These are phyloP conservation scores for Sphaerophoria taeniata DNA, from an alignment of 2,888 invertebrate species.

Conservation along the genomic window DNA sequence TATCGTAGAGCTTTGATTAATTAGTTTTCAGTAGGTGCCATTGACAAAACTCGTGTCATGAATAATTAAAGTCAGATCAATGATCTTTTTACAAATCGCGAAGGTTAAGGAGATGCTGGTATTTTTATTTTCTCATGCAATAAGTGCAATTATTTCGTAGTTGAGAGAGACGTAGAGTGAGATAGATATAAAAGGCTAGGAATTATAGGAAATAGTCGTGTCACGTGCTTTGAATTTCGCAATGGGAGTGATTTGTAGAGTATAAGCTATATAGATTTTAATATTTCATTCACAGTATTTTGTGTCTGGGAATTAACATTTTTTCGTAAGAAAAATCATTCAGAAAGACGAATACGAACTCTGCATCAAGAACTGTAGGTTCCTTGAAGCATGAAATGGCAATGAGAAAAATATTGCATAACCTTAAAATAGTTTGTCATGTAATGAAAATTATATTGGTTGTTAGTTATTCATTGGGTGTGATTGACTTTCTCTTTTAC, in stretches of 20 bases:
- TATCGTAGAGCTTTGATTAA: neutral
- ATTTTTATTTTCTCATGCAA: constrained; percentile 23
- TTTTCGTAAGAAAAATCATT: too few species aligned
- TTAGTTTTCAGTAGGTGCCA: neutral
- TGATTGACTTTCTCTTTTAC: too few species aligned
- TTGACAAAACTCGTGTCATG: constrained; percentile 13
- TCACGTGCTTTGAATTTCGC: constrained; percentile 12
- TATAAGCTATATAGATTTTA: neutral
- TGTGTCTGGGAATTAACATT: too few species aligned
- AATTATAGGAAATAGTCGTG: neutral
- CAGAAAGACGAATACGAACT: too few species aligned
- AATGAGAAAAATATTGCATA: too few species aligned
- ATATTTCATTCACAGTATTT: neutral
- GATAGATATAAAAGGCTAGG: neutral
- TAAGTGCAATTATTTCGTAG: constrained; percentile 9
- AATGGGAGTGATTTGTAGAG: neutral
- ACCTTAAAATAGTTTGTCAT: too few species aligned
- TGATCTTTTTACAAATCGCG: constrained; percentile 14
- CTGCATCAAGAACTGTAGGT: too few species aligned
- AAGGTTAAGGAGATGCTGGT: neutral
- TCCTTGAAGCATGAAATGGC: too few species aligned
- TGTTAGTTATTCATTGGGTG: too few species aligned
- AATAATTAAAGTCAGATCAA: constrained; percentile 39
- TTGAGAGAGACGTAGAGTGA: neutral
- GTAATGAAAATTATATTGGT: too few species aligned